phyloP scores from a whole-genome alignment of 2,888 invertebrate species.

The Acrocera orbiculus region DNA sequence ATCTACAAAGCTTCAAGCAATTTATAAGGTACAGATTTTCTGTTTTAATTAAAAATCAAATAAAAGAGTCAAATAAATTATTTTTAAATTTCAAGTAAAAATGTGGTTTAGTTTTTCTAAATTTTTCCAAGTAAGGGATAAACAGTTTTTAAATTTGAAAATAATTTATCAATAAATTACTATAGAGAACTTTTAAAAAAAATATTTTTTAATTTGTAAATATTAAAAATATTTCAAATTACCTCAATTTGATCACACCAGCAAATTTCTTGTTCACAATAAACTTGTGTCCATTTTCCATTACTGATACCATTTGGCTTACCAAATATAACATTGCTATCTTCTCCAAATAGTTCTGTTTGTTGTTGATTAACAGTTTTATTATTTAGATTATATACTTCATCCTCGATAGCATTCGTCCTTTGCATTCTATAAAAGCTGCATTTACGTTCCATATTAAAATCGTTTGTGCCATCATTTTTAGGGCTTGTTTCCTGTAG shows the following conservation, averaged over 20 bases:
- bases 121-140: no score
- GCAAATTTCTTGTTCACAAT: slow-evolving; percentile 31
- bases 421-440: slow-evolving; percentile 29
- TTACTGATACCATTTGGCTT: slow-evolving; percentile 19
- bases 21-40: no score
- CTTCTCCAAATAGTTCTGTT: slow-evolving; percentile 26
- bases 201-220: no score
- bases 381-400: slow-evolving; percentile 2
- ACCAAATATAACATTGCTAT: slow-evolving; percentile 14
- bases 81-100: no score
- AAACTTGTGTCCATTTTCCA: slow-evolving; percentile 27
- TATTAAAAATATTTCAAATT: no score
- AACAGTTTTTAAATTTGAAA: no score
- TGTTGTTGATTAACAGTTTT: slow-evolving; percentile 14
- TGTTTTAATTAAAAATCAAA: no score
- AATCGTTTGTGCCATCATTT: not conserved
- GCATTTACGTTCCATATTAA: slow-evolving; percentile 28
- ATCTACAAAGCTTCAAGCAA: no score
- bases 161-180: no score
- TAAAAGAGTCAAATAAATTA: no score
- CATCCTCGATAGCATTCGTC: slow-evolving; percentile 9
- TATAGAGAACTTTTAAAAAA: no score
- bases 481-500: not conserved
- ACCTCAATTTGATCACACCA: slow-evolving; percentile 33
- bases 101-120: no score